phyloP scores from a whole-genome alignment of 2,888 invertebrate genomes.

The Craniophora ligustri region DNA sequence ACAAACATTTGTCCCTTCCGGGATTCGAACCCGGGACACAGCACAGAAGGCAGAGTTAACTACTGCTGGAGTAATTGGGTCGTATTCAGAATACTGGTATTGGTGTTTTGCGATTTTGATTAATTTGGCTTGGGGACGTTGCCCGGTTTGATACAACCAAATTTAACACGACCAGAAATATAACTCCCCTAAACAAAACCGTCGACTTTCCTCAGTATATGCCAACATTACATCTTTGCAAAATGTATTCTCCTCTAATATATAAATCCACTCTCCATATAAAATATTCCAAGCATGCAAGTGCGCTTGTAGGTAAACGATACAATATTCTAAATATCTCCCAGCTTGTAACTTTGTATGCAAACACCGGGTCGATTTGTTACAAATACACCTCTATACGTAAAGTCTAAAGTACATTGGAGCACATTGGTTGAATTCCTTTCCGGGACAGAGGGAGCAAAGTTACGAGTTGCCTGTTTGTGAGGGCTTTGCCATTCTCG shows the following conservation, averaged over 20 bases:
- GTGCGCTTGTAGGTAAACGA: constrained; percentile 27
- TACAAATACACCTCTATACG: constrained; percentile 8
- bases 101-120: too few relatives aligned
- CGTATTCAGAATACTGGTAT: too few relatives aligned
- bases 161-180: too few relatives aligned
- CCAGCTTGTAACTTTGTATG: constrained; percentile 28
- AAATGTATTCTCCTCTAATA: constrained; percentile 34
- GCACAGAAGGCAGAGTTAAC: too few relatives aligned
- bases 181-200: too few relatives aligned
- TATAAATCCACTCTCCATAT: constrained; percentile 30
- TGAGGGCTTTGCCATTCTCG: constrained; percentile 19
- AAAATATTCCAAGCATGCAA: constrained; percentile 40
- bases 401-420: not conserved
- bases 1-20: too few relatives aligned
- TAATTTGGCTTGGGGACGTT: too few relatives aligned
- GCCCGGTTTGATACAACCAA: too few relatives aligned
- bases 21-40: too few relatives aligned
- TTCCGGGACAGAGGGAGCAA: constrained; percentile 26
- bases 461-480: constrained; percentile 23
- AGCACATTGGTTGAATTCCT: constrained; percentile 29
- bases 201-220: too few relatives aligned
- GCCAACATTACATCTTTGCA: too few relatives aligned
- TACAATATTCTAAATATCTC: constrained; percentile 29
- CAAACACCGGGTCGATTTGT: constrained; percentile 35
- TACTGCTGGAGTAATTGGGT: too few relatives aligned